Evolutionary conservation across 2,888 invertebrate species (phyloP).

Genomic region (Leptopilina syphax): DNA sequence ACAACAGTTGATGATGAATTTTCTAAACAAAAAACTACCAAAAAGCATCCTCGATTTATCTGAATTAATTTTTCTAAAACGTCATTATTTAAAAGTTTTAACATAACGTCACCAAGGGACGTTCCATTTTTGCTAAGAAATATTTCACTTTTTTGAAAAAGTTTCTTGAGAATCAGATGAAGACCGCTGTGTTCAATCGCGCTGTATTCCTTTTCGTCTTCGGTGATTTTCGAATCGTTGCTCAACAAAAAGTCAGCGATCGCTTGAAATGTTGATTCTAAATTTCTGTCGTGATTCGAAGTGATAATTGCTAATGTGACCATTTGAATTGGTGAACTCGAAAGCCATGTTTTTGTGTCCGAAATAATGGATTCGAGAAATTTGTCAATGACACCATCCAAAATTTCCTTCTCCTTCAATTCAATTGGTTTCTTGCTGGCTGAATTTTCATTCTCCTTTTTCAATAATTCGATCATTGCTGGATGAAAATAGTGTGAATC

Average conservation of each 20-base stretch:
- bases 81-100: slow-evolving; percentile 78
- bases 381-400: slow-evolving; percentile 81
- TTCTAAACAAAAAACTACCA: slow-evolving; percentile 83
- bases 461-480: slow-evolving; percentile 84
- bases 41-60: slow-evolving; percentile 88
- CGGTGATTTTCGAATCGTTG: slow-evolving; percentile 79
- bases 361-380: slow-evolving; percentile 79
- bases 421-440: slow-evolving; percentile 85
- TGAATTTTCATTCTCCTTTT: slow-evolving; percentile 85
- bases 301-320: slow-evolving; percentile 85
- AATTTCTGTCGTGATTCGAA: slow-evolving; percentile 78
- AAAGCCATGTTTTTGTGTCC: slow-evolving; percentile 84
- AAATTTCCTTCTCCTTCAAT: slow-evolving; percentile 82
- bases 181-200: slow-evolving; percentile 86
- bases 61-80: slow-evolving; percentile 82
- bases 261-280: slow-evolving; percentile 76
- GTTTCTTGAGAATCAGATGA: slow-evolving; percentile 87
- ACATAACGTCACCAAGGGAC: slow-evolving; percentile 80
- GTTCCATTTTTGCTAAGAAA: slow-evolving; percentile 71
- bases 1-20: slow-evolving; percentile 78
- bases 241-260: slow-evolving; percentile 77
- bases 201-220: slow-evolving; percentile 73
- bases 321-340: slow-evolving; percentile 82
- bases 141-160: slow-evolving; percentile 82
- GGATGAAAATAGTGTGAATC: slow-evolving; percentile 91